phyloP scores from a whole-genome alignment of 1,140 invertebrate species.

The Maconellicoccus hirsutus region DNA sequence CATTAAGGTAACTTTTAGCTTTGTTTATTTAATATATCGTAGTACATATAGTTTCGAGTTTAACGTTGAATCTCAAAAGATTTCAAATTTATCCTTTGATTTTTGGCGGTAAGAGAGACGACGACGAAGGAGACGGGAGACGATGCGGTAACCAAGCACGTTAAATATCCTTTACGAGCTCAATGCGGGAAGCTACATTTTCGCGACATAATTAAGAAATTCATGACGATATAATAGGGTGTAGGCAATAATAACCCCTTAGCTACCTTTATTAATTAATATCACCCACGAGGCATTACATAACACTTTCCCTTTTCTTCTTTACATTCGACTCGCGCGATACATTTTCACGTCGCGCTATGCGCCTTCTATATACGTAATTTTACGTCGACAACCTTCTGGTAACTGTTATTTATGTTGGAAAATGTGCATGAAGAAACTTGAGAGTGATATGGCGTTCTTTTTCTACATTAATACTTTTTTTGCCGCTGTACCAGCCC shows the following conservation, averaged over 20 bases:
- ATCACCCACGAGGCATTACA: conserved; percentile 16
- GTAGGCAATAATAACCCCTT: conserved; percentile 20
- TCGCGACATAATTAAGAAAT: conserved; percentile 17
- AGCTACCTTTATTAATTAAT: conserved; percentile 22
- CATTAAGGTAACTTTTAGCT: background rate
- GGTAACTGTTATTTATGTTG: conserved; percentile 4
- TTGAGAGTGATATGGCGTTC: background rate
- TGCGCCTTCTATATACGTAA: background rate
- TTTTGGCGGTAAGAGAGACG: background rate
- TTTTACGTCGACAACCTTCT: background rate
- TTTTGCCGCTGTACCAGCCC: background rate
- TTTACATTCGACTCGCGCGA: background rate
- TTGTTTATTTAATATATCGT: background rate
- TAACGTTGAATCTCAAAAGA: background rate
- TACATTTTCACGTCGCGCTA: background rate
- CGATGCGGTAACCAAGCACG: background rate
- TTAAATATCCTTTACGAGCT: conserved; percentile 6
- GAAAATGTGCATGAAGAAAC: background rate
- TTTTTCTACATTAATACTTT: background rate
- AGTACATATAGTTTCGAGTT: background rate
- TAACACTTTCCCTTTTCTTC: conserved; percentile 7
- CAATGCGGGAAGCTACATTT: background rate
- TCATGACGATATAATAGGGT: conserved; percentile 21
- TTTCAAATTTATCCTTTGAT: conserved; percentile 1
- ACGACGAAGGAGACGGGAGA: background rate